Evolutionary conservation across 37 sponge, comb jelly and placozoan genomes (phyloP).

Genomic region (Crambe crambe): DNA sequence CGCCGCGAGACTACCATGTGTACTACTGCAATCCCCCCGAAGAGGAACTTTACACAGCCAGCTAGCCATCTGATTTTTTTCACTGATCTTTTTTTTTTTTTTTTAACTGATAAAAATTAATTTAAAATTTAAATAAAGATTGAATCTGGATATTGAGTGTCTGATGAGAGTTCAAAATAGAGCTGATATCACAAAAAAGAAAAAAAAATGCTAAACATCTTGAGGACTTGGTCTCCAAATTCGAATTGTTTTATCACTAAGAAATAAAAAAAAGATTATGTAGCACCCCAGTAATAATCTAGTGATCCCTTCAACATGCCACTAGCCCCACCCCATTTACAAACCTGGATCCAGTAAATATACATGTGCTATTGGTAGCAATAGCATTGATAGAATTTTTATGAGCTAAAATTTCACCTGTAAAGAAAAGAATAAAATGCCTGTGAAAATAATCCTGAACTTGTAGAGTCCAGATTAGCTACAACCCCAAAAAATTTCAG

Average conservation of each 20-base stretch:
- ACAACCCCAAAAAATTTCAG: too few relatives aligned
- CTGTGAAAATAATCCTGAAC: background rate
- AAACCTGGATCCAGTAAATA: constrained; percentile 75
- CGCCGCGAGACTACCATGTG: too few relatives aligned
- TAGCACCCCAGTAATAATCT: background rate
- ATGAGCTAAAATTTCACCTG: constrained; percentile 73
- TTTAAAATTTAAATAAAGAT: too few relatives aligned
- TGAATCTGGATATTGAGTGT: too few relatives aligned
- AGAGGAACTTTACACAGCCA: too few relatives aligned
- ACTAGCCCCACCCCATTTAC: too few relatives aligned
- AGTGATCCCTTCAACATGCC: background rate
- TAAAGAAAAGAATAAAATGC: background rate
- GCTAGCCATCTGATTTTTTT: too few relatives aligned
- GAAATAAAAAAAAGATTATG: background rate
- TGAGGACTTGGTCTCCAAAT: constrained; percentile 55
- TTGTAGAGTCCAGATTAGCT: too few relatives aligned
- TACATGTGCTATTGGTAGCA: constrained; percentile 54
- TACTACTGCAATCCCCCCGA: too few relatives aligned
- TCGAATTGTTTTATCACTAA: constrained; percentile 62
- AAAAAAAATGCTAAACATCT: background rate
- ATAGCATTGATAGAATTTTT: constrained; percentile 63
- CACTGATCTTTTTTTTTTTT: too few relatives aligned
- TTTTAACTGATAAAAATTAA: too few relatives aligned
- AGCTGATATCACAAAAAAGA: background rate
- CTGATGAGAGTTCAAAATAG: too few relatives aligned